A percentile compares a stretch with the other conserved stretches of the same genome.
Evolutionary conservation across 30 jellyfish, hydroid and myxozoan species (phyloP).

Genomic region (Mastigias papua): DNA sequence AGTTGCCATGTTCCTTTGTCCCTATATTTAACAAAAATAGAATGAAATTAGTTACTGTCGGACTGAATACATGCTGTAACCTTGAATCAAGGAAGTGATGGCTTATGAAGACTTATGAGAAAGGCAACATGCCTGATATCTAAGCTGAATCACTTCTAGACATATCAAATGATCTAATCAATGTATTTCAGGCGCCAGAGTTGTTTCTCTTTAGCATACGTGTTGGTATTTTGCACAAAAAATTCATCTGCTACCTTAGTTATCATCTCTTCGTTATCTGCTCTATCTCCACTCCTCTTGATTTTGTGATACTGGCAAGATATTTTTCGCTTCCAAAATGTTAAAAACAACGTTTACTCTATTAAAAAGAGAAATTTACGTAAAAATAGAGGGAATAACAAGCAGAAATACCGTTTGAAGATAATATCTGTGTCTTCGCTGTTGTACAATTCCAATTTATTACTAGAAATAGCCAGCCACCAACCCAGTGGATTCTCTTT

Average conservation of each 20-base stretch:
- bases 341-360: no score
- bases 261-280: not conserved
- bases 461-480: not conserved
- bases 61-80: not conserved
- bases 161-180: not conserved
- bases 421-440: not conserved
- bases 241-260: not conserved
- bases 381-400: no score
- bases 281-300: not conserved
- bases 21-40: not conserved
- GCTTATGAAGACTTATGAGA: no score
- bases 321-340: no score
- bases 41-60: not conserved
- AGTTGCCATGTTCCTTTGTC: constrained; percentile 30
- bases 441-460: not conserved
- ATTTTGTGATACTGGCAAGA: not conserved
- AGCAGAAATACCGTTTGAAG: not conserved
- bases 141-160: no score
- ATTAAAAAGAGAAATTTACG: no score
- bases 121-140: no score
- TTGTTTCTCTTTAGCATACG: not conserved
- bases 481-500: not conserved
- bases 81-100: no score
- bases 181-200: not conserved
- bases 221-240: not conserved